Base-by-base conservation (phyloP, 2,888 invertebrate species). In the Tubiluchus corallicola region DNA sequence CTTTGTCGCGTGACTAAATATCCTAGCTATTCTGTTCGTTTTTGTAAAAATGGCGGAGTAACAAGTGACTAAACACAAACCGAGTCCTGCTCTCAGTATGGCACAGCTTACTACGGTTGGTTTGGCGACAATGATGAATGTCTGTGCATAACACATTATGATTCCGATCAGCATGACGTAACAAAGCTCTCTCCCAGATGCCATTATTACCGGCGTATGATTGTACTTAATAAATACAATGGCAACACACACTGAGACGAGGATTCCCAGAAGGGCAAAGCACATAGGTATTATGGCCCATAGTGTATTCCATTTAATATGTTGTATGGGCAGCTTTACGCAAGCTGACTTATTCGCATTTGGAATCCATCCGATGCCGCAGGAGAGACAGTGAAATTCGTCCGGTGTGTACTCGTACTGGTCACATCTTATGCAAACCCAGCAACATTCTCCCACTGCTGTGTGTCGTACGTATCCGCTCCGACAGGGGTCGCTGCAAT, bases 161-260 rank as follows among this genome's bases (percentile, higher is more conserved):
- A 45, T 13, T 3, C 17, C 9, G 4, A 4, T 5, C 17, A 46
- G 43, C 20, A 45, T 19, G 13, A 19, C 13, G 45, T 13, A 13
- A 17, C 20, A 20, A 16, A 45, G 43, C 9, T 40, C 13, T 3
- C 18, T 9, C 15, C 43, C 43, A 17, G 45, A 45, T 18, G 41
- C 29, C 4, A 43, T 21, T 5, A 45, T 15, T 5, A 45, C 45
- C 4, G 45, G 45, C 4, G 45, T 45, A 4, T 42, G 18, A 20
- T 19, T 17, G 18, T 45, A 45, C n/a, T 13, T 13, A 15, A 41
- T n/a, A 5, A 44, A 18, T 16, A 44, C 16, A 4, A 13, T 13
- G 9, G n/a, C 5, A 4, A 29, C 41, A 4, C 9, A 9, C 21
- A 41, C n/a, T 9, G n/a, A 13, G 19, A 29, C 13, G 21, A 41